These are phyloP conservation scores for Megalopta genalis DNA, from an alignment of 1,140 invertebrate species.

Conservation along the genomic window DNA sequence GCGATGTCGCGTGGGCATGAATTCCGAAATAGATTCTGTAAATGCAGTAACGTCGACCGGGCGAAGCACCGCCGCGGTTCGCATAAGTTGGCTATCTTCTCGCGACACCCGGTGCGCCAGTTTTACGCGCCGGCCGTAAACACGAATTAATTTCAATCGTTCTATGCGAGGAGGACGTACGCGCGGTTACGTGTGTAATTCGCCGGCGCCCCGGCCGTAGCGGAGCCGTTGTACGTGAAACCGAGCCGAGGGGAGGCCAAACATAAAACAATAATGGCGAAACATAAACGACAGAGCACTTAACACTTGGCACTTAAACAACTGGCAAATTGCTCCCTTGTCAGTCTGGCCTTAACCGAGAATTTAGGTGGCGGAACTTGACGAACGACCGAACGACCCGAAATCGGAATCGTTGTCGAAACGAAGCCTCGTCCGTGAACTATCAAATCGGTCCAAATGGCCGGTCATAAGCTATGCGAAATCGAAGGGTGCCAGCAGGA, in stretches of 20 bases:
- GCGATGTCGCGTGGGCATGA: slow-evolving; percentile 54
- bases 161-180: slow-evolving; percentile 61
- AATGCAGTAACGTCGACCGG: slow-evolving; percentile 33
- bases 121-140: slow-evolving; percentile 73
- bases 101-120: slow-evolving; percentile 54
- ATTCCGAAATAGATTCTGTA: slow-evolving; percentile 53
- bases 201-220: background rate
- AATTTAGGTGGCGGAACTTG: slow-evolving; percentile 76
- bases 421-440: slow-evolving; percentile 6
- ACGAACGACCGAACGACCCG: slow-evolving; percentile 64
- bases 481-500: background rate
- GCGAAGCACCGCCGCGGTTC: slow-evolving; percentile 36
- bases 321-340: slow-evolving; percentile 81
- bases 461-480: background rate
- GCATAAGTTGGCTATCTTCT: slow-evolving; percentile 65
- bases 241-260: slow-evolving; percentile 68
- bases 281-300: slow-evolving; percentile 80
- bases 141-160: slow-evolving; percentile 79
- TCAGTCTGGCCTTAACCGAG: slow-evolving; percentile 76
- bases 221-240: slow-evolving; percentile 10
- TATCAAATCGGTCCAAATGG: background rate
- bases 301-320: slow-evolving; percentile 81
- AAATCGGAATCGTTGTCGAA: slow-evolving; percentile 62
- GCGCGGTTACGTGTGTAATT: slow-evolving; percentile 42
- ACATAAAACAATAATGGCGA: slow-evolving; percentile 81